phyloP scores from a whole-genome alignment of 2,113 vertebrate species.

The Conger conger region DNA sequence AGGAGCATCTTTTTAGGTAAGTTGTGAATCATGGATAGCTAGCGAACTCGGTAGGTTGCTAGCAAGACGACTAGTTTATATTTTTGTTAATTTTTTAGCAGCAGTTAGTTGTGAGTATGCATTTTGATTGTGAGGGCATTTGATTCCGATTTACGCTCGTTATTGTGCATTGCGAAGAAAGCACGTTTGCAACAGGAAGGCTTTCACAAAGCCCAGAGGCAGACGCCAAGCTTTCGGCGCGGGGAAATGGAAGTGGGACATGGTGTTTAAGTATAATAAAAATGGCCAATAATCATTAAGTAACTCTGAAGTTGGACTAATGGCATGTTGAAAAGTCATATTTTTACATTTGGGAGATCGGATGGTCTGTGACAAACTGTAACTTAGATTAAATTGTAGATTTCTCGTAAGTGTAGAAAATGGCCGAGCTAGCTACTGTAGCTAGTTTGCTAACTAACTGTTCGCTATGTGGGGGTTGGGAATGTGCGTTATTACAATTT shows the following conservation, averaged over 20 bases:
- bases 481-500: constrained; percentile 13
- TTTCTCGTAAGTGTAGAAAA: constrained; percentile 18
- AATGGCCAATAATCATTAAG: neutral
- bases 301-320: neutral
- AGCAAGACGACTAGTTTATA: neutral
- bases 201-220: constrained; percentile 22
- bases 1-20: constrained; percentile 36
- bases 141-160: neutral
- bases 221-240: constrained; percentile 9
- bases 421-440: constrained; percentile 18
- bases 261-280: constrained; percentile 7
- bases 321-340: neutral
- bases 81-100: neutral
- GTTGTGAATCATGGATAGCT: constrained; percentile 12
- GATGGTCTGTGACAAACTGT: constrained; percentile 10
- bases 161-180: neutral
- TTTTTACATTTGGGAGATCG: constrained; percentile 18
- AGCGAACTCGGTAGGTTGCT: neutral
- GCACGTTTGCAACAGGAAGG: neutral
- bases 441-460: neutral
- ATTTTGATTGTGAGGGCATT: neutral
- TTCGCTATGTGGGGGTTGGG: constrained; percentile 48
- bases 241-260: constrained; percentile 44
- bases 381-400: neutral
- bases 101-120: neutral